phyloP scores from a whole-genome alignment of 2,113 vertebrate genomes.

The Smithornis capensis region DNA sequence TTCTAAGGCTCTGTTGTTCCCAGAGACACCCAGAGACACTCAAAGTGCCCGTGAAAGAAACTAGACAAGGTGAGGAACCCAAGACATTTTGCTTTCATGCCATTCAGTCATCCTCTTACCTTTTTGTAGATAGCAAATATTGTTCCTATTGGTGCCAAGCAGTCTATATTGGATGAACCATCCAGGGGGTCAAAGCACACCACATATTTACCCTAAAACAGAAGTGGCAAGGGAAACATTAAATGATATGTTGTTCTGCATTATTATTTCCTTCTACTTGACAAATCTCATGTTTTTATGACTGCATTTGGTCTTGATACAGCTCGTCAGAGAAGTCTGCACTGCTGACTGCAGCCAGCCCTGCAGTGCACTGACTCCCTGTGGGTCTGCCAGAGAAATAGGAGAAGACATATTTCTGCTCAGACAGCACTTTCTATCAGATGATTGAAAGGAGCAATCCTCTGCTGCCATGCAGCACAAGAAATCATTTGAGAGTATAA shows the following conservation, averaged over 20 bases:
- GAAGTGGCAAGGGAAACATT: not conserved
- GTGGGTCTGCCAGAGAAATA: not conserved
- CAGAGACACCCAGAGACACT: not conserved
- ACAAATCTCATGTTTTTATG: not conserved
- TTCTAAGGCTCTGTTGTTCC: not conserved
- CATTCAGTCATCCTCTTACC: conserved; percentile 65
- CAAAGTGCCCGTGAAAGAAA: not conserved
- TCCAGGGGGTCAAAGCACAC: conserved; percentile 97
- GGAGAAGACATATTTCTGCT: not conserved
- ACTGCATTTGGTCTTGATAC: fast-evolving
- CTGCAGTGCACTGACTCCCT: not conserved
- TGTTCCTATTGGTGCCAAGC: conserved; percentile 93
- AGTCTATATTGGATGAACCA: conserved; percentile 97
- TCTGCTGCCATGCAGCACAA: not conserved
- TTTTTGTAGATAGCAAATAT: conserved; percentile 96
- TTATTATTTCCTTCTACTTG: not conserved
- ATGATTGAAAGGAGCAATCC: not conserved
- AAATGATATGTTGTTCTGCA: not conserved
- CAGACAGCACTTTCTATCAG: not conserved
- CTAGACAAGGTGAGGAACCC: not conserved
- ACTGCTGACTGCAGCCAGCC: not conserved
- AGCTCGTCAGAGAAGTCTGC: not conserved
- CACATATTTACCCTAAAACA: conserved; percentile 90
- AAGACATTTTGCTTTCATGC: not conserved
- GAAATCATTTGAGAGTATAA: not conserved